Evolutionary conservation across 2,888 invertebrate genomes (phyloP), one percentile per base, ranked within the genome.

Genomic region (Pelosia muscerda): DNA sequence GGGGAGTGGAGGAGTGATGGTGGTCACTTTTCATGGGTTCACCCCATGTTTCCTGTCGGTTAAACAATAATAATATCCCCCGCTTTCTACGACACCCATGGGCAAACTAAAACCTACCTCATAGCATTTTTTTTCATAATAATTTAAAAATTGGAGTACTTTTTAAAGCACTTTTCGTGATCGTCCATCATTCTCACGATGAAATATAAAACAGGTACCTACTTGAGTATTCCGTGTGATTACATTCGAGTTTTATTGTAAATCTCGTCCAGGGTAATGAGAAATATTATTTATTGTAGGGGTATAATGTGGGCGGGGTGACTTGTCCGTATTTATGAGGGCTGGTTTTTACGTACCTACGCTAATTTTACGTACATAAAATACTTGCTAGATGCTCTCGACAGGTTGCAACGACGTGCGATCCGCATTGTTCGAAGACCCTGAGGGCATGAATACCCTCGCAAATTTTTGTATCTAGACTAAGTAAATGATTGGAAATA

Each of bases 281-380:
- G 90, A 88, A 92, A 91, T 91, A 91, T 91, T 90, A 92, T 92
- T 92, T 92, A 92, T 90, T 84, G 86, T 84, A 72, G 77, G 75
- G 72, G 62, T 56, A 62, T 67, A 66, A 72, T 61, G 61, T 73
- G 68, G 73, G 74, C 67, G 66, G 68, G 62, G 74, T 72, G 63
- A 73, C 77, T 76, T 74, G 71, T 63, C 55, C 75, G 76, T 81
- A 78, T 79, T 79, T 68, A 68, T 70, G 58, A 71, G 76, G 78
- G 82, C 84, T 87, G 87, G 86, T n/a, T n/a, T n/a, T 86, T 81
- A 83, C 83, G n/a, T 68, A 9, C 19, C 23, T 38, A 56, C 57
- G 31, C 28, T 66, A 25, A 66, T 62, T 19, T 62, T 42, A n/a
- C n/a, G n/a, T n/a, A n/a, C n/a, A n/a, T n/a, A n/a, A n/a, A n/a